Percentiles rank a stretch among this genome's conserved stretches.
phyloP scores from a whole-genome alignment of 2,113 vertebrate genomes.

The Ctenodactylus gundi region DNA sequence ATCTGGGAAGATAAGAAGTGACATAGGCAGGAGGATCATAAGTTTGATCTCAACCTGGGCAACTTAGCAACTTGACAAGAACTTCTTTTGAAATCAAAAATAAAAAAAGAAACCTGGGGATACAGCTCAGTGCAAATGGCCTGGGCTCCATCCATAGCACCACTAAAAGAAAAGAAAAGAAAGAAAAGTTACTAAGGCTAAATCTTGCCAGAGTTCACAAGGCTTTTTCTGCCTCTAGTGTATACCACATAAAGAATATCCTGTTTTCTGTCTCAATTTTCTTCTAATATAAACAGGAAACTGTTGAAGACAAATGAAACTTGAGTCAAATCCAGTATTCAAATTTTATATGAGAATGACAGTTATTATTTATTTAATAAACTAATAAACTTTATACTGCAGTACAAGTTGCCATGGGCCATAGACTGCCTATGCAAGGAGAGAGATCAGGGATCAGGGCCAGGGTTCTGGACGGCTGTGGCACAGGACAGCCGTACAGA shows the following conservation, averaged over 20 bases:
- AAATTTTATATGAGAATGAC: background rate
- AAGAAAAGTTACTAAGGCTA: background rate
- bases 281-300: background rate
- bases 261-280: background rate
- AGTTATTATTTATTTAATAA: background rate
- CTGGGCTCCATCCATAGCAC: too few relatives aligned
- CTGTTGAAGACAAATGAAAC: background rate
- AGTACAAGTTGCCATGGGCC: background rate
- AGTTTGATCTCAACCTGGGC: too few relatives aligned
- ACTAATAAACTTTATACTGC: background rate
- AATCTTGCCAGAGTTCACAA: background rate
- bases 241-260: background rate
- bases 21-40: too few relatives aligned
- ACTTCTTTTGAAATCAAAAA: too few relatives aligned
- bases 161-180: background rate
- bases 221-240: background rate
- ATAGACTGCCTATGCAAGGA: background rate
- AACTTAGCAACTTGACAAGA: too few relatives aligned
- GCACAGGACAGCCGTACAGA: too few relatives aligned
- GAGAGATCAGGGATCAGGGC: background rate
- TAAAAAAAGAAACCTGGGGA: too few relatives aligned
- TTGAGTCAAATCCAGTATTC: background rate
- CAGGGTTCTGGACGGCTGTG: too few relatives aligned
- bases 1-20: too few relatives aligned
- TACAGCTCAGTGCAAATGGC: too few relatives aligned